Evolutionary conservation across 30 jellyfish, hydroid and myxozoan genomes (phyloP), one percentile per base, ranked within the genome.

Genomic region (Clytia hemisphaerica): DNA sequence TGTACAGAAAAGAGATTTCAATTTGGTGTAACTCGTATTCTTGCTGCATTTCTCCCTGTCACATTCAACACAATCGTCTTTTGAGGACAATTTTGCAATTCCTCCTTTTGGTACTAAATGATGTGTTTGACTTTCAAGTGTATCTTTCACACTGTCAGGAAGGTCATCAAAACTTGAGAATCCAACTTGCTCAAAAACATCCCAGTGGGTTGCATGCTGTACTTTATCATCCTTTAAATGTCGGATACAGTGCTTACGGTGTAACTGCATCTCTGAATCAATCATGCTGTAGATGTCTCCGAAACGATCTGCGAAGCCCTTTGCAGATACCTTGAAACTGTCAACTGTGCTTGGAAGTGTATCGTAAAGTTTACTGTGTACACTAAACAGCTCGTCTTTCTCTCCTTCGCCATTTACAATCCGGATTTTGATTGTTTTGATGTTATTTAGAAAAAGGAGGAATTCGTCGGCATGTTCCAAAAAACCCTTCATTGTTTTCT

Each of bases 91-190:
- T 0, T 31, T 37, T 16, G 50, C 82, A 16, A 83, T 55, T 6
- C 92, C 95, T 37, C 95, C 95, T 24, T 71, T 75, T 4, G 95
- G 95, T 25, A 83, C 25, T 24, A 83, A 59, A 18, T 58, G 50
- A 4, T 75, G 45, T 46, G 27, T 37, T 6, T 46, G 46, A 4
- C 40, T 32, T 15, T 58, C 50, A 57, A 64, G 45, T 62, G 58
- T 71, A 4, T 67, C 71, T 9, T 30, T 54, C 0, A 75, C 19
- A 5, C 48, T 21, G 15, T 72, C 2, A 12, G 32, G 35, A 9
- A 69, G 32, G 3, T 28, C 6, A 22, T 50, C 76, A 16, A 45
- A 45, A 31, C 55, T 6, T 3, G 76, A 47, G 49, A 69, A 69
- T 26, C 81, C 81, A 69, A 37, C 27, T 32, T 69, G 81, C 22